Base-by-base conservation (phyloP, 2,113 vertebrate genomes). In the Isichthys henryi region DNA sequence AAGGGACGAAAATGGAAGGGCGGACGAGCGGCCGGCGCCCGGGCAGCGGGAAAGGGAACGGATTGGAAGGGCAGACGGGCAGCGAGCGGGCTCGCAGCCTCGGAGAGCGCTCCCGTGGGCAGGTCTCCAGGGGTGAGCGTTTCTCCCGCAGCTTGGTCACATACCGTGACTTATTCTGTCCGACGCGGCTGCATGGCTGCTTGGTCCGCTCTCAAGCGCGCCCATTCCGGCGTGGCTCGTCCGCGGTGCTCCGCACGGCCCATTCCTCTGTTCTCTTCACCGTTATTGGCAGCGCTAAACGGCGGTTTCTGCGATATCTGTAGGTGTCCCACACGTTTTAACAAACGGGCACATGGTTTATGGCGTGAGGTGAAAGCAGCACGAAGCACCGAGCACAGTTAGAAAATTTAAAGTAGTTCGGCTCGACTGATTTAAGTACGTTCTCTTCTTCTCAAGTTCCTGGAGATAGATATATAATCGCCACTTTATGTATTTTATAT, bases 11-110 rank as follows among this genome's bases (percentile, higher is more conserved):
- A 56, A 83, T 35, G 94, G 94, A 95, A 92, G 92, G 92, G 89
- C 88, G 90, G 90, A 89, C 85, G 92, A 94, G 91, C 94, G 92
- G 88, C 93, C 91, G 91, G 91, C 93, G 92, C 91, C 92, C 92
- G 74, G 39, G 53, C 50, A 50, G 85, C 49, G 70, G 88, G 21
- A 23, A 80, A 17, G 74, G 13, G 17, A n/a, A 19, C 4, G 74
- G 74, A 39, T 0, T 15, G 74, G 35, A 77, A 43, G 35, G 35
- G 74, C 35, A 35, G 74, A 3, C 35, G 35, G 74, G 17, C 35
- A 43, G 31, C 13, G 9, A 31, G 3, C 70, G 31, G 70, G 35
- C 17, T 9, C 8, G 62, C n/a, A 11, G 62, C n/a, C 62, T 10
- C 62, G 62, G 10, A 70, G 62, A 70, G 27, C 62, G 62, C 62